Percentiles rank a stretch among this genome's conserved stretches.
These are phyloP conservation scores for Neogale vison DNA, from an alignment of 2,113 vertebrate species.

Conservation along the genomic window DNA sequence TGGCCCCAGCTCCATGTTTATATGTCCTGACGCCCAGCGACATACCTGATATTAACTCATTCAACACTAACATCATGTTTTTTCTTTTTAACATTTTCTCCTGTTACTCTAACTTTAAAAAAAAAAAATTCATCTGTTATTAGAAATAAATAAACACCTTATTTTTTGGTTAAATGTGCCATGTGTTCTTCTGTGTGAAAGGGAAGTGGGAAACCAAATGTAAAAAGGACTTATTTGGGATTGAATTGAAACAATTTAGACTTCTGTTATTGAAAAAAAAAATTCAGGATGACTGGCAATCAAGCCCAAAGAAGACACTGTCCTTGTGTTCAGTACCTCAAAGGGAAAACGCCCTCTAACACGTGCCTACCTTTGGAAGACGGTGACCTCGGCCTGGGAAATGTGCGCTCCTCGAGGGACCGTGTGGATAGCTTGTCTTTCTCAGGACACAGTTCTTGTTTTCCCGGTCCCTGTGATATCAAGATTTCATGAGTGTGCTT, in stretches of 20 bases:
- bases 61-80: conserved; percentile 73
- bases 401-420: not conserved
- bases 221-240: conserved; percentile 63
- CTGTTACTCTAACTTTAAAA: conserved; percentile 69
- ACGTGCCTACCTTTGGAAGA: not conserved
- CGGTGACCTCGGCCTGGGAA: not conserved
- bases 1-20: conserved; percentile 74
- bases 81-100: conserved; percentile 61
- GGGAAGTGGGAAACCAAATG: not conserved
- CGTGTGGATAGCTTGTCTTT: not conserved
- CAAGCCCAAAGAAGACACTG: not conserved
- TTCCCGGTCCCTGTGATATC: not conserved
- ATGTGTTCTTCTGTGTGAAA: conserved; percentile 33
- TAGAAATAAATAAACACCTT: conserved; percentile 64
- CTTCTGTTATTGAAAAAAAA: not conserved
- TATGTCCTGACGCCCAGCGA: conserved; percentile 79
- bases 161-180: conserved; percentile 66
- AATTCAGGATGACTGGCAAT: conserved; percentile 58
- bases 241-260: conserved; percentile 58
- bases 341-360: not conserved
- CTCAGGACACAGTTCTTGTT: not conserved
- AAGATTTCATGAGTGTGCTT: not conserved
- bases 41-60: conserved; percentile 79
- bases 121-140: conserved; percentile 52
- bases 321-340: not conserved